Conservation (phyloP, 2,113 vertebrate genomes). For the Eretmochelys imbricata region DNA sequence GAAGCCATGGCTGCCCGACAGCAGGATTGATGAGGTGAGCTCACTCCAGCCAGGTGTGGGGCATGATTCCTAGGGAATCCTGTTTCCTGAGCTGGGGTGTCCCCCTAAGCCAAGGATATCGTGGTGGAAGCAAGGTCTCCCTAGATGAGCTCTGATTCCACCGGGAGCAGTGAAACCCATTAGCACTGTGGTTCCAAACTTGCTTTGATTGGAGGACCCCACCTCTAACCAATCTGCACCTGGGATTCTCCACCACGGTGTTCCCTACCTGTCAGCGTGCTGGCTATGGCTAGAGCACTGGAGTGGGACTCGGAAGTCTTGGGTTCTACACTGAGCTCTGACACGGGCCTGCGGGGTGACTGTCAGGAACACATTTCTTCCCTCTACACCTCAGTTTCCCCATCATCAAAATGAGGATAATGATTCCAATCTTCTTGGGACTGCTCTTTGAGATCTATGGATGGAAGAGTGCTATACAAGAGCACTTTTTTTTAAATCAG, state of each 20-base stretch:
- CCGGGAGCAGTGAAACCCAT: too few species aligned
- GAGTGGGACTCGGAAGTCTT: neutral
- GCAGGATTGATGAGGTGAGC: neutral
- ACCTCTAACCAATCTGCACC: too few species aligned
- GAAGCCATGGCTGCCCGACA: too few species aligned
- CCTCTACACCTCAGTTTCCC: neutral
- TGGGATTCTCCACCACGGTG: neutral
- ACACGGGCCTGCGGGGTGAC: neutral
- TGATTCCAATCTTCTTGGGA: neutral
- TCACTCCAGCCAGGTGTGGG: neutral
- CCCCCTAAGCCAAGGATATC: neutral
- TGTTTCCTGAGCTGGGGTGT: neutral
- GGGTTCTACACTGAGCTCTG: neutral
- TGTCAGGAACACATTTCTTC: neutral
- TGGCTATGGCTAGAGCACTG: neutral
- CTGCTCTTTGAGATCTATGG: neutral
- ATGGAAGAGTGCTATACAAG: neutral
- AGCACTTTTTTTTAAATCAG: neutral
- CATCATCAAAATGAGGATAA: neutral
- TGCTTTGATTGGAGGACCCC: too few species aligned
- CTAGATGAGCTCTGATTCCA: too few species aligned
- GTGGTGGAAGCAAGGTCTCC: neutral
- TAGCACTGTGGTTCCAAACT: too few species aligned
- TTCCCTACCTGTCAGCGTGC: neutral
- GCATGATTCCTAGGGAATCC: neutral